A percentile compares a stretch with the other conserved stretches of the same genome.
phyloP scores from a whole-genome alignment of 2,797 vertebrate genomes.

The Rachycentron canadum region DNA sequence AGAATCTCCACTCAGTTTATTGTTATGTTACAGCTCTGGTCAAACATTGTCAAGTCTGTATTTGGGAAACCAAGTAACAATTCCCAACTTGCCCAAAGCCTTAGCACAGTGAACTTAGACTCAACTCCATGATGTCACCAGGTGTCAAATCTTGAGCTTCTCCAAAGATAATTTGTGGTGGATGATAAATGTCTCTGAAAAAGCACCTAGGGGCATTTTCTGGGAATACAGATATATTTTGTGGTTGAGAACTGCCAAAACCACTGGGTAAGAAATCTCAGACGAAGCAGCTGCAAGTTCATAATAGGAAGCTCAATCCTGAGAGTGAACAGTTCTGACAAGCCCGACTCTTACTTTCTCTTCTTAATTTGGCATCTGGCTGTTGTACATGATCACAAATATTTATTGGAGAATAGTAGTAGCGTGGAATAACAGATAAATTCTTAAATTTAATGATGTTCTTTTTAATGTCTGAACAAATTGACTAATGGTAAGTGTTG shows the following conservation, averaged over 20 bases:
- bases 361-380: slow-evolving; percentile 45
- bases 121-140: slow-evolving; percentile 54
- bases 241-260: slow-evolving; percentile 50
- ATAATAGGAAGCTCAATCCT: slow-evolving; percentile 44
- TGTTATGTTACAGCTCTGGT: slow-evolving; percentile 13
- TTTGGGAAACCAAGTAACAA: slow-evolving; percentile 33
- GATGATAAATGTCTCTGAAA: slow-evolving; percentile 59
- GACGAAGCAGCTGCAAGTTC: slow-evolving; percentile 43
- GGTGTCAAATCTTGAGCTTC: slow-evolving; percentile 59
- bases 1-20: neutral
- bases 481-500: slow-evolving; percentile 73
- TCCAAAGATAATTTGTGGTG: slow-evolving; percentile 45
- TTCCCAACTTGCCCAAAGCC: slow-evolving; percentile 8
- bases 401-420: slow-evolving; percentile 47
- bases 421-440: slow-evolving; percentile 40
- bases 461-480: slow-evolving; percentile 62
- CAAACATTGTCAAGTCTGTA: slow-evolving; percentile 34
- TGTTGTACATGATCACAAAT: slow-evolving; percentile 44
- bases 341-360: slow-evolving; percentile 41
- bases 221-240: slow-evolving; percentile 47
- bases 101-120: slow-evolving; percentile 29
- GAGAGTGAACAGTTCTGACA: slow-evolving; percentile 32
- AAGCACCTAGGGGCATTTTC: slow-evolving; percentile 45
- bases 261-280: slow-evolving; percentile 28
- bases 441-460: slow-evolving; percentile 62